Evolutionary conservation across 2,888 invertebrate genomes (phyloP).

Genomic region (Falcaria lacertinaria): DNA sequence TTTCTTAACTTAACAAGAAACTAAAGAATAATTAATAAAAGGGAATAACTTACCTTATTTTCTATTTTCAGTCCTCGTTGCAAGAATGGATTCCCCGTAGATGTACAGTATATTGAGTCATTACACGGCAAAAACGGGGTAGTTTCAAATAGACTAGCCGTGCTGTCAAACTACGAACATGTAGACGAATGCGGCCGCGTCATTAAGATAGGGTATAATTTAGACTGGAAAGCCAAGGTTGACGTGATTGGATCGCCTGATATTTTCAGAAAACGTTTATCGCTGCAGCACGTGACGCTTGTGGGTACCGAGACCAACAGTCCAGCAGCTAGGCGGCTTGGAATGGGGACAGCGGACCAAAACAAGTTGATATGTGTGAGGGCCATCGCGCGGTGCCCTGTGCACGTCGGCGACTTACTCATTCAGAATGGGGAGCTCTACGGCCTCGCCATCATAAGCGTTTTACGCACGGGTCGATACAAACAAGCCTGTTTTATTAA

Average conservation of each 20-base stretch:
- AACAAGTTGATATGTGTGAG: slow-evolving; percentile 49
- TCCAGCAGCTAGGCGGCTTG: background rate
- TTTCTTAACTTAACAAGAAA: too few species aligned
- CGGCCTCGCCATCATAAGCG: slow-evolving; percentile 53
- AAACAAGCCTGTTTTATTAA: slow-evolving; percentile 51
- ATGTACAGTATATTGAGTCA: slow-evolving; percentile 38
- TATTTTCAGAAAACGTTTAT: slow-evolving; percentile 37
- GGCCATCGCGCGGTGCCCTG: slow-evolving; percentile 46
- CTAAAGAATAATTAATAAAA: too few species aligned
- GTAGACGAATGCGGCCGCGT: slow-evolving; percentile 41
- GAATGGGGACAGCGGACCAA: background rate
- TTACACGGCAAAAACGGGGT: slow-evolving; percentile 42
- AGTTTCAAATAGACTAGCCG: slow-evolving; percentile 44
- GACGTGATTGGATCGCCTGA: slow-evolving; percentile 52
- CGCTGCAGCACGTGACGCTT: slow-evolving; percentile 45
- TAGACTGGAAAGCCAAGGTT: slow-evolving; percentile 27
- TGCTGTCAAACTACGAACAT: slow-evolving; percentile 47
- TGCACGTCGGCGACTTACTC: slow-evolving; percentile 57
- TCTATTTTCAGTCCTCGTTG: slow-evolving; percentile 56
- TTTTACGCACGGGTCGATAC: slow-evolving; percentile 28
- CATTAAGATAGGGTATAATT: slow-evolving; percentile 35
- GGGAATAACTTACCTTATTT: too few species aligned
- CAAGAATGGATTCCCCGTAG: slow-evolving; percentile 58
- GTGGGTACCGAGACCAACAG: slow-evolving; percentile 10
- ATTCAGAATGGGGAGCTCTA: slow-evolving; percentile 44